These are phyloP conservation scores for Parus major DNA, from an alignment of 2,113 vertebrate species.

Conservation along the genomic window DNA sequence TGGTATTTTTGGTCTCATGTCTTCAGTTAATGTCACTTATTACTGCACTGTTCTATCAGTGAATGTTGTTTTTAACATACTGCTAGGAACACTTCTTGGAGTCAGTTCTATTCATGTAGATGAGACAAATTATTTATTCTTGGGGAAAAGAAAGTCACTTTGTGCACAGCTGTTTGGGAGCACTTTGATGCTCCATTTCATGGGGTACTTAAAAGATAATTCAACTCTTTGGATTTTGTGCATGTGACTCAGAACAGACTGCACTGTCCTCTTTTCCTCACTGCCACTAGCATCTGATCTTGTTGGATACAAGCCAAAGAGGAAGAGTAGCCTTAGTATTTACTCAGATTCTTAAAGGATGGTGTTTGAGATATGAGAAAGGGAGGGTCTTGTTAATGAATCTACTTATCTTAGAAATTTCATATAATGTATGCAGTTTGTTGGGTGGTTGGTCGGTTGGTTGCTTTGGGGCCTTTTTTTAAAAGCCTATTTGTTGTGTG, in stretches of 20 bases:
- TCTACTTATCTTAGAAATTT: not conserved
- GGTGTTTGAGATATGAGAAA: not conserved
- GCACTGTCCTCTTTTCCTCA: not conserved
- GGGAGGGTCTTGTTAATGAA: not conserved
- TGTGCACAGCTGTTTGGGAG: not conserved
- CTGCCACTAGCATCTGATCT: slow-evolving; percentile 25
- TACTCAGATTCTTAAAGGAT: not conserved
- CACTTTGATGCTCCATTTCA: slow-evolving; percentile 33
- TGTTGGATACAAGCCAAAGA: not conserved
- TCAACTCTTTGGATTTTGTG: not conserved
- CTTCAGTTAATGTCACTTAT: not conserved
- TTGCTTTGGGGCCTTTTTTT: not conserved
- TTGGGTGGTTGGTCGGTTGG: not conserved
- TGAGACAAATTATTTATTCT: slow-evolving; percentile 1
- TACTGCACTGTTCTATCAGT: not conserved
- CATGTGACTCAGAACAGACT: slow-evolving; percentile 21
- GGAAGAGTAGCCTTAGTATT: slow-evolving; percentile 1
- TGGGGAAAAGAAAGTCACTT: not conserved
- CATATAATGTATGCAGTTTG: not conserved
- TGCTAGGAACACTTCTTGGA: not conserved
- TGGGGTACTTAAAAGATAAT: not conserved
- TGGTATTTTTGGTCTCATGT: not conserved
- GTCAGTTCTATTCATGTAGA: not conserved
- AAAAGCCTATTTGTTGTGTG: not conserved
- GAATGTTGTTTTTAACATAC: not conserved